phyloP scores from a whole-genome alignment of 2,888 invertebrate genomes.

The Torymus tubicola region DNA sequence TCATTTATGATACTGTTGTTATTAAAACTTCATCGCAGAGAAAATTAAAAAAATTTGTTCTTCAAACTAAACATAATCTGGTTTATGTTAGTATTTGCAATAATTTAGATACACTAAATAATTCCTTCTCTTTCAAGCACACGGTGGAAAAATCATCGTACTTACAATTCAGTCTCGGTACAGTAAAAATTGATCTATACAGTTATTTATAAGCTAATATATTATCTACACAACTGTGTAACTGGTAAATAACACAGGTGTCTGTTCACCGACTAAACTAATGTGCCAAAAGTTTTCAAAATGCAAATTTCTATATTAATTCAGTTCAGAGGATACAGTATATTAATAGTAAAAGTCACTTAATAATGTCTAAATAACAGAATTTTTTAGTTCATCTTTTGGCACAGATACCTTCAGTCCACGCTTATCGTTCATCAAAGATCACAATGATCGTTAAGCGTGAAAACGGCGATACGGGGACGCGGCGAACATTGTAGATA shows the following conservation, averaged over 20 bases:
- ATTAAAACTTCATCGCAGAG: too few relatives aligned
- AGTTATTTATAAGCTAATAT: slow-evolving; percentile 34
- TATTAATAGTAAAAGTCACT: too few relatives aligned
- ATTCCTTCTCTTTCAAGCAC: slow-evolving; percentile 18
- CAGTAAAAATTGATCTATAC: slow-evolving; percentile 37
- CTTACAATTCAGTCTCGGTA: slow-evolving; percentile 44
- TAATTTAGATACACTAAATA: slow-evolving; percentile 19
- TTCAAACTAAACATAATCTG: background rate
- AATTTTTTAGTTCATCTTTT: slow-evolving; percentile 16
- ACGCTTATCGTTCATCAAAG: background rate
- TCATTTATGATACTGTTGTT: too few relatives aligned
- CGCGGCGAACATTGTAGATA: slow-evolving; percentile 11
- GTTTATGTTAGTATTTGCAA: background rate
- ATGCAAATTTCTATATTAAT: too few relatives aligned
- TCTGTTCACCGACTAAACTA: background rate
- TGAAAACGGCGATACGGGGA: background rate
- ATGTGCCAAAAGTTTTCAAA: slow-evolving; percentile 9
- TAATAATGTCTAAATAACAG: too few relatives aligned
- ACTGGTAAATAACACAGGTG: slow-evolving; percentile 10
- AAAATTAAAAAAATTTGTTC: background rate
- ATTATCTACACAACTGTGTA: slow-evolving; percentile 24
- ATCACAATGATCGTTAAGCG: background rate
- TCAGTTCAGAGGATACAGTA: too few relatives aligned
- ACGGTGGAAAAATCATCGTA: slow-evolving; percentile 20
- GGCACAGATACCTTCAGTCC: slow-evolving; percentile 13